Evolutionary conservation across 2,797 vertebrate species (phyloP), one percentile per base, ranked within the genome.

Genomic region (Cynodonichthys magdalenae): DNA sequence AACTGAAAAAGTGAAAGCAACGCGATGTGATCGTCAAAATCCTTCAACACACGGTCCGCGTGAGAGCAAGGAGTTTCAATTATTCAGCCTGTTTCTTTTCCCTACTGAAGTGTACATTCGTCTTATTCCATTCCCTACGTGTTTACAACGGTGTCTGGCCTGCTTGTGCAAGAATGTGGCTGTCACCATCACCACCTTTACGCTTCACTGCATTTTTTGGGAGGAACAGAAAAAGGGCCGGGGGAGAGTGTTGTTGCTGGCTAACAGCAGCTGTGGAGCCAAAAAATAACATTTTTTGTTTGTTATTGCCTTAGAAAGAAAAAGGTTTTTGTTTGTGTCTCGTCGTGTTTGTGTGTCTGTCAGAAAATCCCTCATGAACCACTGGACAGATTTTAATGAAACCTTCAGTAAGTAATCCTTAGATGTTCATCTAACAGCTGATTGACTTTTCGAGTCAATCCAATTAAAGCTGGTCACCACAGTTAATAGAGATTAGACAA

Each of bases 51-150:
- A 47, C 71, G 75, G 73, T 75, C 77, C 83, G 77, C 54, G 81
- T 15, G 82, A 82, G 84, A 85, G 76, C 64, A 72, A 12, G 64
- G 69, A 63, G 59, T 67, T 91, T 92, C 82, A 92, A 90, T 93
- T 91, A 93, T 92, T 92, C 78, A 90, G 66, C 77, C 77, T 77
- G 84, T 84, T 85, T 72, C 68, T 79, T 81, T 87, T 79, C 82
- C 89, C 85, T 89, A 10, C 36, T 91, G 87, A 87, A 88, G 71
- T 84, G 79, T 81, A 82, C 87, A 86, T 88, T 89, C 84, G 62
- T 87, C 73, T 82, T 83, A 75, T 81, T 87, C 82, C 78, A 81
- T 87, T 89, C 79, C 51, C 52, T 9, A 15, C 53, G 75, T 89
- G 87, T 91, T 91, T 90, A 90, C 90, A 90, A 90, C 81, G 57